These are phyloP conservation scores for Catharus bicknelli DNA, from an alignment of 2,113 vertebrate species.

Conservation along the genomic window DNA sequence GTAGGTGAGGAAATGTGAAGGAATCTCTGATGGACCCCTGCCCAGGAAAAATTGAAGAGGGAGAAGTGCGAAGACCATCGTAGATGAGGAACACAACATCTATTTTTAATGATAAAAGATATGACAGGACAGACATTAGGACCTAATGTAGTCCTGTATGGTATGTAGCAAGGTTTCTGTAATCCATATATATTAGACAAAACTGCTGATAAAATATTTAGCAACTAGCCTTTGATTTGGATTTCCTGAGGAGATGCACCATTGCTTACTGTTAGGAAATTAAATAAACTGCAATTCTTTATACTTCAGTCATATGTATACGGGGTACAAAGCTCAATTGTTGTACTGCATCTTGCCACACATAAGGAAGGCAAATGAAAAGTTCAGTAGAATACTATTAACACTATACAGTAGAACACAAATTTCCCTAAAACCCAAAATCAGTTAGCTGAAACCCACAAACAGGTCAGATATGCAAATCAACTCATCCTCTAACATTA, in stretches of 20 bases:
- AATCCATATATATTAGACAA: background rate
- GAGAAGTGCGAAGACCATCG: background rate
- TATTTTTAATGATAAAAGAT: background rate
- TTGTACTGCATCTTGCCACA: background rate
- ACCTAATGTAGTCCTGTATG: background rate
- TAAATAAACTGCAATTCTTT: background rate
- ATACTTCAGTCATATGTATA: background rate
- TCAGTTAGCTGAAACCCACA: background rate
- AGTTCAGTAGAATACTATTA: background rate
- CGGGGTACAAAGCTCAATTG: background rate
- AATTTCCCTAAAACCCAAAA: background rate
- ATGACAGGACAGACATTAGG: background rate
- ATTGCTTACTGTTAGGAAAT: background rate
- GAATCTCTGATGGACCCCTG: background rate
- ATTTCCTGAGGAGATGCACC: background rate
- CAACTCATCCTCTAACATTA: background rate
- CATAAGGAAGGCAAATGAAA: background rate
- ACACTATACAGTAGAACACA: background rate
- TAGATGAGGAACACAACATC: background rate
- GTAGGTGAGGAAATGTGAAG: background rate
- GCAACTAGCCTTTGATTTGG: background rate
- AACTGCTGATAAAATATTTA: conserved; percentile 28
- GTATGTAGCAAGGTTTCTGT: background rate
- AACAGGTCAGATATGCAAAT: background rate
- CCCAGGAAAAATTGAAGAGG: background rate